These are phyloP conservation scores for Lethenteron camtschaticum DNA, from an alignment of 2,113 vertebrate genomes.

Conservation along the genomic window DNA sequence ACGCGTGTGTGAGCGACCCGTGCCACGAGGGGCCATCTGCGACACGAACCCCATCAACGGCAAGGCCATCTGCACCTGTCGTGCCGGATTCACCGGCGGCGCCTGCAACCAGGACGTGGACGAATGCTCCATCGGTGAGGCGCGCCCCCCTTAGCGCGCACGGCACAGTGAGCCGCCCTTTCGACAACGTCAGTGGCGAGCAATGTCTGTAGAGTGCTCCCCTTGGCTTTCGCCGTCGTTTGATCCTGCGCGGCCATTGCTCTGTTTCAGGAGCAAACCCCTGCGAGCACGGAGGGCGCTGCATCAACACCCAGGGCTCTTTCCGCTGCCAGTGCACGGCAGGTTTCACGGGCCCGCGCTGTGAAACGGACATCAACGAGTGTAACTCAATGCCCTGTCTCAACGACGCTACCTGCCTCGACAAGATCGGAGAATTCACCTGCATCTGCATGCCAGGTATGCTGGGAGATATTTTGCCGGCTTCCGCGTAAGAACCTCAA, in stretches of 20 bases:
- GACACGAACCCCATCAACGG: constrained; percentile 92
- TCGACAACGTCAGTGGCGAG: no score
- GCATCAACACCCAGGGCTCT: constrained; percentile 39
- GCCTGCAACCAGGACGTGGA: constrained; percentile 96
- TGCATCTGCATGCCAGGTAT: constrained; percentile 67
- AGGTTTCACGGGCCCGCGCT: constrained; percentile 74
- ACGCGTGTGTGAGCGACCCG: constrained; percentile 88
- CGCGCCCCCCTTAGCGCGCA: no score
- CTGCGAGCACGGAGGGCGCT: constrained; percentile 48
- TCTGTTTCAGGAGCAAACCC: constrained; percentile 37
- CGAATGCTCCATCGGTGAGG: constrained; percentile 79
- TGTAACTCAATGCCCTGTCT: constrained; percentile 61
- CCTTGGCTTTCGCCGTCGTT: no score
- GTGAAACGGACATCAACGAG: constrained; percentile 81
- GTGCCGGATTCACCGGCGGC: constrained; percentile 75
- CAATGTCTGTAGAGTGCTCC: no score
- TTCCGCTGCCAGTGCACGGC: constrained; percentile 84
- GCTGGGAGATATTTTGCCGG: not conserved
- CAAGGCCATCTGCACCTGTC: constrained; percentile 87
- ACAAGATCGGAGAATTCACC: constrained; percentile 73
- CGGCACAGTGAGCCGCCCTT: no score
- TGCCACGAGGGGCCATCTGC: constrained; percentile 84
- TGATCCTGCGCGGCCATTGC: not conserved
- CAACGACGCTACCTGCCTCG: constrained; percentile 56
- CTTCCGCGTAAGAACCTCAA: no score